Evolutionary conservation across 2,888 invertebrate genomes (phyloP).

Genomic region (Nemotelus nigrinus): DNA sequence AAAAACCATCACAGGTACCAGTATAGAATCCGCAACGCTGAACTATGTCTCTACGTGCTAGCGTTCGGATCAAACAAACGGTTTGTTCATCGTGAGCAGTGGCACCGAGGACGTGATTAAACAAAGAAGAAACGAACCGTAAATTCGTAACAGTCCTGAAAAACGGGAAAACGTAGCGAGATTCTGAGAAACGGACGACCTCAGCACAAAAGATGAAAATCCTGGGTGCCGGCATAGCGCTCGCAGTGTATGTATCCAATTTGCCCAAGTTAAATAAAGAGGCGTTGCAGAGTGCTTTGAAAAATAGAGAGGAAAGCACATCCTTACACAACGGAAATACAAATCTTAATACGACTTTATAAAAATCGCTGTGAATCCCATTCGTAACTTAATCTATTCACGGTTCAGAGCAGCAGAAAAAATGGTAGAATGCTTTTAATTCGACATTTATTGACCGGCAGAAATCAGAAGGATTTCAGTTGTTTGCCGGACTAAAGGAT

Average conservation of each 20-base stretch:
- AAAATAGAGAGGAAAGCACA: background rate
- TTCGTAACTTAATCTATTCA: slow-evolving; percentile 28
- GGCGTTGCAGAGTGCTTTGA: slow-evolving; percentile 10
- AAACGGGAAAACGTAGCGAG: background rate
- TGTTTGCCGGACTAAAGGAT: too few species aligned
- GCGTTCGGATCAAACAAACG: slow-evolving; percentile 31
- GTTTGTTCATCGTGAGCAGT: slow-evolving; percentile 10
- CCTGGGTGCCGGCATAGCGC: slow-evolving; percentile 13
- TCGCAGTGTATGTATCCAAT: slow-evolving; percentile 23
- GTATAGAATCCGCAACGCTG: background rate
- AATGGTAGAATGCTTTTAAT: slow-evolving; percentile 23
- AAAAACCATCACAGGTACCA: background rate
- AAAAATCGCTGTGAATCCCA: slow-evolving; percentile 9
- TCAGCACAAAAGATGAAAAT: slow-evolving; percentile 39
- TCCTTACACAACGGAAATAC: slow-evolving; percentile 5
- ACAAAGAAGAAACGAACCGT: slow-evolving; percentile 39
- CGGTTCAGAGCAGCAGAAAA: background rate
- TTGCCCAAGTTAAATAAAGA: slow-evolving; percentile 1
- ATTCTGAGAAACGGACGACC: slow-evolving; percentile 28
- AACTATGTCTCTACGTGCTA: slow-evolving; percentile 27
- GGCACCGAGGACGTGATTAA: slow-evolving; percentile 32
- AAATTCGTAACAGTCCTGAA: slow-evolving; percentile 21
- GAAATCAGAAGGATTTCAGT: background rate
- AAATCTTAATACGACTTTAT: slow-evolving; percentile 33
- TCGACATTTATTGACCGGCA: slow-evolving; percentile 19